Evolutionary conservation across 2,113 vertebrate genomes (phyloP).

Genomic region (Motacilla alba): DNA sequence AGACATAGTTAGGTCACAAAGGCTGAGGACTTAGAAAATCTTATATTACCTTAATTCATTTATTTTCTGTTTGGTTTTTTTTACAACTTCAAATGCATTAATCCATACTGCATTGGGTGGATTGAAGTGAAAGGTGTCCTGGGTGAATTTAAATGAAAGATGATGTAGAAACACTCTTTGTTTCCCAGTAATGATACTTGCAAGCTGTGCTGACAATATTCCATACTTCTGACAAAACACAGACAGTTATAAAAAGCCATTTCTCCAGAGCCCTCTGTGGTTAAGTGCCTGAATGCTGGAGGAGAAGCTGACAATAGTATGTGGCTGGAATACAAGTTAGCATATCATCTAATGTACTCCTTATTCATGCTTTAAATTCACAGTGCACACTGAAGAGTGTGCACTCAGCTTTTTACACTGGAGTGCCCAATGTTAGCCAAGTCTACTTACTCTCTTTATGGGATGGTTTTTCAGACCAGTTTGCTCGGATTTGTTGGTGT

Average conservation of each 20-base stretch:
- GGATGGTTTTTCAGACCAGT: background rate
- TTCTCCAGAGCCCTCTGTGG: background rate
- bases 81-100: background rate
- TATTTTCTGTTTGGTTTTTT: background rate
- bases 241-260: background rate
- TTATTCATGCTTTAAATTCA: background rate
- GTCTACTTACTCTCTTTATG: background rate
- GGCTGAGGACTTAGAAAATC: background rate
- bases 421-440: background rate
- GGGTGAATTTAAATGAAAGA: background rate
- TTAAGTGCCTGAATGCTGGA: background rate
- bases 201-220: background rate
- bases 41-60: background rate
- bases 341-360: background rate
- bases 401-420: background rate
- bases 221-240: background rate
- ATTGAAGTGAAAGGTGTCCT: background rate
- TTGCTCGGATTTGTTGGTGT: background rate
- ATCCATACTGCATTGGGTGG: background rate
- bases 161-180: background rate
- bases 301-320: background rate
- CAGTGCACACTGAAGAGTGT: background rate
- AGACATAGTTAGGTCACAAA: background rate
- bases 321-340: background rate
- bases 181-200: background rate